Evolutionary conservation across 2,113 vertebrate genomes (phyloP).

Genomic region (Picathartes gymnocephalus): DNA sequence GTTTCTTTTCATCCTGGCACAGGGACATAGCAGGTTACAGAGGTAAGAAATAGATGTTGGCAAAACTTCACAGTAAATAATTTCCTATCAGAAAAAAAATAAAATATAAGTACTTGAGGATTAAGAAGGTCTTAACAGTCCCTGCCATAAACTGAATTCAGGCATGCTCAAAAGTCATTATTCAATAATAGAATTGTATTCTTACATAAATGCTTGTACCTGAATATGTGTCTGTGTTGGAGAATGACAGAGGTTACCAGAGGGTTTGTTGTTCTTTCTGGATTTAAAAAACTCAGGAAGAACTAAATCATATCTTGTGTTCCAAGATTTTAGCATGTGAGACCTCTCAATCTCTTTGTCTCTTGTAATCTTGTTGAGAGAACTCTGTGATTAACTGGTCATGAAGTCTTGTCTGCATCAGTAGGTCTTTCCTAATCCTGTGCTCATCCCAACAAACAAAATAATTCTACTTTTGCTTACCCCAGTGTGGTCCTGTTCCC

Average conservation of each 20-base stretch:
- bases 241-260: neutral
- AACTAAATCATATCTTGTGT: neutral
- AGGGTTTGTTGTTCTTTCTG: neutral
- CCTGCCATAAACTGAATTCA: neutral
- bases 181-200: neutral
- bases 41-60: neutral
- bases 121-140: neutral
- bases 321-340: neutral
- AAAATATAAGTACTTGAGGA: neutral
- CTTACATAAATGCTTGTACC: neutral
- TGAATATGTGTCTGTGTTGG: neutral
- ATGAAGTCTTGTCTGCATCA: neutral
- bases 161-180: neutral
- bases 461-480: neutral
- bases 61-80: neutral
- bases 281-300: neutral
- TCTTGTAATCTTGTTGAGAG: neutral
- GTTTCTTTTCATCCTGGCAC: neutral
- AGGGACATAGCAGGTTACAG: neutral
- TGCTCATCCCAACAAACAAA: neutral
- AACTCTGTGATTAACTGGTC: neutral
- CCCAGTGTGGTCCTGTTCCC: neutral
- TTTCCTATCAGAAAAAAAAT: neutral
- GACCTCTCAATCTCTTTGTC: neutral
- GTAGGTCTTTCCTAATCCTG: neutral